Evolutionary conservation across 2,113 vertebrate genomes (phyloP).

Genomic region (Myxocyprinus asiaticus): DNA sequence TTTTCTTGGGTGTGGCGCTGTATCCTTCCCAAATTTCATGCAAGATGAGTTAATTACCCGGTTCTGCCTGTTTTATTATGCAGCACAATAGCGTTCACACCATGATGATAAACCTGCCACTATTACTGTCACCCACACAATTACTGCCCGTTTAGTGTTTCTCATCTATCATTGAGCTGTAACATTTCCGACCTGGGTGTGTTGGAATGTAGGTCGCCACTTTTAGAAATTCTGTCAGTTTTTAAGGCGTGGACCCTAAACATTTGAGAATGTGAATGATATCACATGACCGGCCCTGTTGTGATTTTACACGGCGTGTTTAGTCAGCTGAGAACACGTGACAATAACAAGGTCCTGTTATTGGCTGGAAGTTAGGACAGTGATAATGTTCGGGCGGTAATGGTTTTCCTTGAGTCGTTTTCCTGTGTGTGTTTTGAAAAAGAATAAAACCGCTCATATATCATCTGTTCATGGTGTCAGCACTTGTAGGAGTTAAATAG

Average conservation of each 20-base stretch:
- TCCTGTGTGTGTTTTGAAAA: no score
- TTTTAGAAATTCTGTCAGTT: not conserved
- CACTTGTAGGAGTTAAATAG: no score
- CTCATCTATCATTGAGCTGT: slow-evolving; percentile 17
- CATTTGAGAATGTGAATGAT: slow-evolving; percentile 15
- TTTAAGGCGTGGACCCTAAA: slow-evolving; percentile 17
- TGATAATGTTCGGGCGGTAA: no score
- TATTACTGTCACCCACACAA: slow-evolving; percentile 15
- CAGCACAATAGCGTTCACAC: slow-evolving; percentile 50
- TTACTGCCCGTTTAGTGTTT: not conserved
- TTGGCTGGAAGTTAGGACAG: not conserved
- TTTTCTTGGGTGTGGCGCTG: slow-evolving; percentile 32
- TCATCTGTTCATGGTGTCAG: no score
- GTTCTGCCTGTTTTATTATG: slow-evolving; percentile 26
- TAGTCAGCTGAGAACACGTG: not conserved
- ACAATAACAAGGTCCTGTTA: not conserved
- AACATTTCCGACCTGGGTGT: slow-evolving; percentile 13
- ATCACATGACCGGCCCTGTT: slow-evolving; percentile 10
- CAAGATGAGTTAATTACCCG: slow-evolving; percentile 24
- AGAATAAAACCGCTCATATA: no score
- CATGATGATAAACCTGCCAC: slow-evolving; percentile 63
- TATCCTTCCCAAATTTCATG: slow-evolving; percentile 30
- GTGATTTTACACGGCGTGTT: not conserved
- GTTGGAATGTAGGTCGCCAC: not conserved
- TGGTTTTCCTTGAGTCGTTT: not conserved